Base-by-base conservation (phyloP, 37 sponge, comb jelly and placozoan genomes). In the Beroe ovata region DNA sequence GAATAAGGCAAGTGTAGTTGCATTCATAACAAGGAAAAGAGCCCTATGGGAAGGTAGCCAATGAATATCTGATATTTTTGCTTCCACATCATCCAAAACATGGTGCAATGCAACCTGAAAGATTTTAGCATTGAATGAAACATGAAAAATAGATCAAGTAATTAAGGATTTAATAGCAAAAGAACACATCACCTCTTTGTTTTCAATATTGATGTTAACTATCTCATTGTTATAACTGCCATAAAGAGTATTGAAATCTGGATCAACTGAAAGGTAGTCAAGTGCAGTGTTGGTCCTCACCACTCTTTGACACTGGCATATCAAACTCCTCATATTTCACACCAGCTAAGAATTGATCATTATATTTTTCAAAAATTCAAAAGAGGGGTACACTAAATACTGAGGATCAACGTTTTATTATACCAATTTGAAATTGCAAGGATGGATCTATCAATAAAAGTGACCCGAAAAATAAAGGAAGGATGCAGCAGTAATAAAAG, bases 221-320 rank as follows among this genome's bases (percentile, higher is more conserved):
- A 77, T 42, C 1, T 32, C 23, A 35, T 77, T 77, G 84, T 77
- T 42, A 23, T 36, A 77, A 23, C 54, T 32, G n/a, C 84, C 84
- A 42, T 77, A 77, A 30, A 77, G 26, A 40, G 26, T 36, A 35
- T 42, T 42, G 54, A 35, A 42, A 41, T 77, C 84, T 36, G 39
- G 54, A 19, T 77, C 84, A 23, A 77, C 38, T 41, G 84, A 42
- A 20, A 77, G 84, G 21, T 42, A 77, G 23, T 77, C 84, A 40
- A 77, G 84, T 14, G 35, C 28, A 28, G 84, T 42, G 2, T 36
- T 35, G 41, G 47, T 77, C 47, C 20, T 11, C 4, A 77, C 54
- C 22, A 77, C 84, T 42, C 38, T 77, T 35, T 77, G 84, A 23
- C 84, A 77, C 47, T 77, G 84, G n/a, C 84, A 77, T 77, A 36